Evolutionary conservation across 1,140 invertebrate genomes (phyloP).

Genomic region (Arctopsyche grandis): DNA sequence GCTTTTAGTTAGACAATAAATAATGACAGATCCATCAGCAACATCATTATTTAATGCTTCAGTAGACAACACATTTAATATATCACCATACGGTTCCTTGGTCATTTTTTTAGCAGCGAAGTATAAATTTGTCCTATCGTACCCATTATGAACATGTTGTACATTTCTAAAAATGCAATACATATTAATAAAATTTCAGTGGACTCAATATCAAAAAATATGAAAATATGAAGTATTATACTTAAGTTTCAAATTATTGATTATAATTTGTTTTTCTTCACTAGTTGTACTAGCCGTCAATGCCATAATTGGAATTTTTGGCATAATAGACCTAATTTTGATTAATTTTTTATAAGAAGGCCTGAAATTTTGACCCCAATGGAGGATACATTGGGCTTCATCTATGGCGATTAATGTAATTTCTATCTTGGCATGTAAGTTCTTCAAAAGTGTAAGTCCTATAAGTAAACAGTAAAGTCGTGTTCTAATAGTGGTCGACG

Average conservation of each 20-base stretch:
- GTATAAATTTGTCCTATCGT: slow-evolving; percentile 77
- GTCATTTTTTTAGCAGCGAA: slow-evolving; percentile 69
- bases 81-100: slow-evolving; percentile 56
- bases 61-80: slow-evolving; percentile 55
- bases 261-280: slow-evolving; percentile 70
- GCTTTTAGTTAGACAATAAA: slow-evolving; percentile 82
- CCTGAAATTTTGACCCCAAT: slow-evolving; percentile 89
- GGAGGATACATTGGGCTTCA: slow-evolving; percentile 77
- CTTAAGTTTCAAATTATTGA: slow-evolving; percentile 13
- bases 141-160: slow-evolving; percentile 68
- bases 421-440: slow-evolving; percentile 59
- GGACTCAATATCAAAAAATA: background rate
- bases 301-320: slow-evolving; percentile 75
- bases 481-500: too few species aligned
- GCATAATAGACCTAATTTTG: slow-evolving; percentile 67
- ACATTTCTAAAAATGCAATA: slow-evolving; percentile 63
- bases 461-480: slow-evolving; percentile 2
- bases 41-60: slow-evolving; percentile 36
- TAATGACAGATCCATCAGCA: slow-evolving; percentile 70
- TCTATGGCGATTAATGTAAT: slow-evolving; percentile 79
- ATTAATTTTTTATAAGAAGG: slow-evolving; percentile 70
- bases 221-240: background rate
- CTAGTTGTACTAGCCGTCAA: slow-evolving; percentile 81
- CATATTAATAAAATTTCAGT: background rate
- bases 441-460: slow-evolving; percentile 57